Base-by-base conservation (phyloP, 2,888 invertebrate species). In the Atrina japonica region DNA sequence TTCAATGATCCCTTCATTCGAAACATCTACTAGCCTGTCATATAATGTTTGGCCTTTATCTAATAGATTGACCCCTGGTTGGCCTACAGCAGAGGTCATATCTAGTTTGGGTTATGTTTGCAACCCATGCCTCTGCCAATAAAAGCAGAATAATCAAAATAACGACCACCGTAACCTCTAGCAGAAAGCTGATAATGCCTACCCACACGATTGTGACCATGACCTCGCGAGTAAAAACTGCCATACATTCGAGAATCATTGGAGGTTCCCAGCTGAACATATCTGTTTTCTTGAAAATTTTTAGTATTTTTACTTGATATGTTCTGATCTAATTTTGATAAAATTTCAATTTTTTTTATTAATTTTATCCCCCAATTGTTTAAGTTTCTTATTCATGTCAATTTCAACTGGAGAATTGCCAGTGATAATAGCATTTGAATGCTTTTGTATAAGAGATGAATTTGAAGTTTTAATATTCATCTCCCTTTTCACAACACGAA, bases 401-500 rank as follows among this genome's bases (percentile, higher is more conserved):
- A 1, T 18, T 29, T 47, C 47, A n/a, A 47, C 45, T 47, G 30
- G 16, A 29, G 35, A 35, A 35, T 5, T 5, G 11, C 40, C 35
- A 35, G 11, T 40, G 18, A n/a, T 25, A 40, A 56, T 30, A 21
- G 50, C 61, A n/a, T 30, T 27, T 30, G 35, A 35, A 21, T 23
- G 21, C 49, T 29, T 35, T 30, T n/a, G 30, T 21, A 7, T 30
- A 11, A 35, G 21, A 56, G 21, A n/a, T n/a, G 18, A 18, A 55
- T 27, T 30, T 1, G 21, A 29, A n/a, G 21, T 35, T 29, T 16
- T 56, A 16, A 56, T 35, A 56, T 5, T 35, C 30, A 59, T 23
- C 43, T 63, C 63, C 25, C 43, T 52, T 18, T 67, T 63, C 25
- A 66, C 70, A 21, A 35, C 18, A 16, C 59, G 23, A 23, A 65